A percentile compares a stretch with the other conserved stretches of the same genome.
These are phyloP conservation scores for Callinectes sapidus DNA, from an alignment of 2,888 invertebrate genomes.

Conservation along the genomic window DNA sequence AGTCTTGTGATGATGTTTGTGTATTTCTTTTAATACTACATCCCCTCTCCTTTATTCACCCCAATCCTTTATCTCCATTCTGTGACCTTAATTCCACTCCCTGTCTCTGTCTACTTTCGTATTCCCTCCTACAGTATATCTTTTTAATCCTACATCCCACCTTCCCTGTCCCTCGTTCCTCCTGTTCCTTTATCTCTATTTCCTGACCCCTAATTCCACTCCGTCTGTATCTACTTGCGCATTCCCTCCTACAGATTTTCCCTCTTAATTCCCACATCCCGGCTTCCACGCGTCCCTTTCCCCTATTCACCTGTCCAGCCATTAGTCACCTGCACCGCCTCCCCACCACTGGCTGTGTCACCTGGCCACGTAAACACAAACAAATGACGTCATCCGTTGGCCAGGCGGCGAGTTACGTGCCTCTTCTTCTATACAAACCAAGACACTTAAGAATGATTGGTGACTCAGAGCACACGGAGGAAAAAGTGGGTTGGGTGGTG, in stretches of 20 bases:
- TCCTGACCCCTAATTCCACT: no score
- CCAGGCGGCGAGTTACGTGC: background rate
- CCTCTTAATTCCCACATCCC: background rate
- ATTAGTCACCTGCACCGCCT: background rate
- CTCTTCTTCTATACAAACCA: constrained; percentile 30
- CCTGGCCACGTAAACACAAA: constrained; percentile 17
- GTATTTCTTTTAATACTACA: no score
- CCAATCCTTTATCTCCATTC: no score
- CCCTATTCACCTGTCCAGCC: background rate
- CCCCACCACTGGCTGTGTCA: background rate
- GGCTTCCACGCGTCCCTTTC: background rate
- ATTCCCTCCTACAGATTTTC: background rate
- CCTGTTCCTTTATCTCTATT: no score
- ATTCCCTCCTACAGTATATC: no score
- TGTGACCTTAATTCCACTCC: no score
- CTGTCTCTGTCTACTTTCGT: no score
- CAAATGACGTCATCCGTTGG: constrained; percentile 4
- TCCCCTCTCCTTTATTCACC: background rate
- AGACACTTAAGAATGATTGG: background rate
- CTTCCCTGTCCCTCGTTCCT: no score
- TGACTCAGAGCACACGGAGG: background rate
- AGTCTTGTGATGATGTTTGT: no score
- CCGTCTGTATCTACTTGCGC: background rate
- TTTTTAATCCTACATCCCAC: no score
- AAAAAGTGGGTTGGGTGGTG: background rate